Base-by-base conservation (phyloP, 2,888 invertebrate species). In the Dorcus parallelipipedus region DNA sequence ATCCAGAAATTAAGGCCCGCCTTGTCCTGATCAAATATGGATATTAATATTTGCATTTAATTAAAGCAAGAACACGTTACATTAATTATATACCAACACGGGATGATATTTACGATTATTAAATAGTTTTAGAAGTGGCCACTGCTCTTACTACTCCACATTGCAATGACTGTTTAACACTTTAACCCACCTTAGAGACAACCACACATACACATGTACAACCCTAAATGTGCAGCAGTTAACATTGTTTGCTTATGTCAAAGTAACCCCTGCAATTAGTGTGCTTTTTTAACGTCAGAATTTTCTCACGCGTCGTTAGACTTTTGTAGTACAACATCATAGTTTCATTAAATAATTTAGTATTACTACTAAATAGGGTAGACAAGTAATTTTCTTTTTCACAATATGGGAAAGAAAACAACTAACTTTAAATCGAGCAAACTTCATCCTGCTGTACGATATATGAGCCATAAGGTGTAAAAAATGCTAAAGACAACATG, bases 41-140 rank as follows among this genome's bases (percentile, higher is more conserved):
- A 54, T 58, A 54, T 53, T 33, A 40, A 58, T 58, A 54, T 58
- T 58, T 58, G 58, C 58, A 58, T 58, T 58, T 58, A 58, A 58
- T 58, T 58, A 58, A 58, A 58, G 49, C 53, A 49, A 50, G 50
- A 58, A 54, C 58, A 54, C 58, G 58, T 58, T 54, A 54, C 49
- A 53, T 58, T 58, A 58, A 58, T 58, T 58, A 53, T 50, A 54
- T 49, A 49, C 53, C 20, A 54, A 48, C 53, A 49, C 58, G 52
- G 20, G 23, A 45, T 42, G 42, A 45, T 45, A 40, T 52, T 39
- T 52, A 56, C 47, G 45, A 39, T 52, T 51, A 51, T 43, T 52
- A 56, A 51, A 56, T 56, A 39, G 56, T 56, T 56, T 56, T 51
- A 47, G 56, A 56, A 56, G 43, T 56, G 48, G 42, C 43, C 40